Evolutionary conservation across 2,888 invertebrate genomes (phyloP).

Genomic region (Iselma pallidipennis): DNA sequence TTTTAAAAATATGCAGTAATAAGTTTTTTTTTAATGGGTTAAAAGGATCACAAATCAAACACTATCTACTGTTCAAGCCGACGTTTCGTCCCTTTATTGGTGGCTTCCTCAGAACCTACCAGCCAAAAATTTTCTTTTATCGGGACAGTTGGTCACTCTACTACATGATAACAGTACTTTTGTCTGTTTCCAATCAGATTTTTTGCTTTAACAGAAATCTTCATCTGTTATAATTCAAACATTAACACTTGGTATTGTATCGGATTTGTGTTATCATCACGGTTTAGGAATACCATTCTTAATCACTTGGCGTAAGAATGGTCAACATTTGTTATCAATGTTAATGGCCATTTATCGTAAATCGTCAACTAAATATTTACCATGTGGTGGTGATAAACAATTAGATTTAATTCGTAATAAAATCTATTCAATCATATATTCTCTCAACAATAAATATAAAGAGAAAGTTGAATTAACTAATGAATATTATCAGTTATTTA

Average conservation of each 20-base stretch:
- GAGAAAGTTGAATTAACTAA: conserved; percentile 47
- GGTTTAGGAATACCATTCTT: conserved; percentile 52
- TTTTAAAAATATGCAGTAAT: no score
- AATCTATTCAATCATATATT: conserved; percentile 55
- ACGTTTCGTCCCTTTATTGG: no score
- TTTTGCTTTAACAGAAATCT: conserved; percentile 37
- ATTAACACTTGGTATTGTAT: conserved; percentile 52
- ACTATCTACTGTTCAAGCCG: no score
- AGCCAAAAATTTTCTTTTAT: background rate
- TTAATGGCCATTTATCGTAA: conserved; percentile 37
- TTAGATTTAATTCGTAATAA: conserved; percentile 37
- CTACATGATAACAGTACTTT: no score
- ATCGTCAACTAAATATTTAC: background rate
- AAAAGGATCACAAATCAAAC: no score
- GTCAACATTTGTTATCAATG: conserved; percentile 49
- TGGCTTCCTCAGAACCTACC: background rate
- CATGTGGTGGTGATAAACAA: background rate
- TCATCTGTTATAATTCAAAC: conserved; percentile 52
- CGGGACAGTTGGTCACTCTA: no score
- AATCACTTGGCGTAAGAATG: conserved; percentile 55
- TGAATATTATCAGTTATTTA: conserved; percentile 52
- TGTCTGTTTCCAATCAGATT: no score
- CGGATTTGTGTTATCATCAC: conserved; percentile 52
- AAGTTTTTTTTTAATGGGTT: no score
- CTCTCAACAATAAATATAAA: conserved; percentile 47